Percentiles rank a stretch among this genome's conserved stretches.
These are phyloP conservation scores for Drosophila sp. DNA, from an alignment of 1,140 invertebrate species.

Conservation along the genomic window DNA sequence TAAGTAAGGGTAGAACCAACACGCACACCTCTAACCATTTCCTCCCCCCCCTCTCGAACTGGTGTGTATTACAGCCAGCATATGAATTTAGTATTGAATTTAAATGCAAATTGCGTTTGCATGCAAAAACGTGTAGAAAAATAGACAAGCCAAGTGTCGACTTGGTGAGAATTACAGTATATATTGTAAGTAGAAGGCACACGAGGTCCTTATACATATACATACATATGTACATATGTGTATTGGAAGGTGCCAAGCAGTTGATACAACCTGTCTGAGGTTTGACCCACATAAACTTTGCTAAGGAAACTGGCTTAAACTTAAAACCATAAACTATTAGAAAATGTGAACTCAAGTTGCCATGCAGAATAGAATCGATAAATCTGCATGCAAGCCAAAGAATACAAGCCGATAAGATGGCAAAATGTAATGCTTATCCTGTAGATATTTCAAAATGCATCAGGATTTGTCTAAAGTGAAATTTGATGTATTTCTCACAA, in stretches of 20 bases:
- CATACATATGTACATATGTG: background rate
- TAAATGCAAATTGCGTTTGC: constrained; percentile 81
- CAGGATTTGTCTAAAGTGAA: background rate
- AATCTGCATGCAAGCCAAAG: background rate
- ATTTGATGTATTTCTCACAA: background rate
- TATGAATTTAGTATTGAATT: constrained; percentile 81
- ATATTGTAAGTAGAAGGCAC: background rate
- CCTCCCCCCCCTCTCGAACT: constrained; percentile 13
- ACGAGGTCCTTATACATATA: too few species aligned
- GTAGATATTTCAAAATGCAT: background rate
- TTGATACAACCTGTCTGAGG: constrained; percentile 12
- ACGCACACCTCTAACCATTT: constrained; percentile 18
- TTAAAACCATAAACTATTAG: constrained; percentile 5
- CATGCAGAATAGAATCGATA: background rate
- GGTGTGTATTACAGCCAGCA: constrained; percentile 76
- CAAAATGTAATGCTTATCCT: background rate
- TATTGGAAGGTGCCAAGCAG: constrained; percentile 10
- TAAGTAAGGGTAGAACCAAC: background rate
- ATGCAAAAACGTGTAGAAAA: constrained; percentile 74
- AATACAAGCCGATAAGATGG: background rate
- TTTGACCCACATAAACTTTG: constrained; percentile 9
- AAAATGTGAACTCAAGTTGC: constrained; percentile 1
- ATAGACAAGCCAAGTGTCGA: constrained; percentile 48
- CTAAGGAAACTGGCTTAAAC: background rate
- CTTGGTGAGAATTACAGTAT: background rate